phyloP scores from a whole-genome alignment of 2,888 invertebrate species.

The Omphaloscelis lunosa region DNA sequence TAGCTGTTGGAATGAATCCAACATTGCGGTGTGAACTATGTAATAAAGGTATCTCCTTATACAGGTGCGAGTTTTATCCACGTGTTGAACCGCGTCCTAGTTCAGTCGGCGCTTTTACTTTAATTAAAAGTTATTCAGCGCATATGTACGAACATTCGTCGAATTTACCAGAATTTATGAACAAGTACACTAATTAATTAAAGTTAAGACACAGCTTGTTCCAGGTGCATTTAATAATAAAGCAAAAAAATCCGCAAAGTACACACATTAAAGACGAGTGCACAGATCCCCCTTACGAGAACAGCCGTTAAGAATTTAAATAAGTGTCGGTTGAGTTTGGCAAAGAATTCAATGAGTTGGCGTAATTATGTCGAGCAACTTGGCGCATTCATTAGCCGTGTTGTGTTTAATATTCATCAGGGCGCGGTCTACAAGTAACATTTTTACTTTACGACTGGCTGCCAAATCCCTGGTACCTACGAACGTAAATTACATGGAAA shows the following conservation, averaged over 20 bases:
- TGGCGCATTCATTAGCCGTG: conserved; percentile 83
- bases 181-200: conserved; percentile 34
- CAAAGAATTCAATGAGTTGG: conserved; percentile 85
- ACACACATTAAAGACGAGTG: conserved; percentile 44
- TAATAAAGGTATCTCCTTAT: conserved; percentile 57
- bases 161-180: conserved; percentile 16
- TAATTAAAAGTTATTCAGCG: conserved; percentile 61
- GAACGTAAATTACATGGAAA: conserved; percentile 85
- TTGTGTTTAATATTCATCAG: conserved; percentile 87
- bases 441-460: conserved; percentile 78
- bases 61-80: conserved; percentile 52
- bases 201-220: background rate
- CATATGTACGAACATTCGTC: conserved; percentile 22
- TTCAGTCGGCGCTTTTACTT: conserved; percentile 51
- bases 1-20: conserved; percentile 88
- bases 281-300: conserved; percentile 61
- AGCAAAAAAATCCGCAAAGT: conserved; percentile 32
- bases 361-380: conserved; percentile 85
- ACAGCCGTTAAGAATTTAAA: conserved; percentile 79
- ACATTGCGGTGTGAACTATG: conserved; percentile 77
- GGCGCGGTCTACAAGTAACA: conserved; percentile 75
- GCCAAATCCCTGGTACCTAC: conserved; percentile 73
- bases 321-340: conserved; percentile 76
- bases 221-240: conserved; percentile 15
- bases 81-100: conserved; percentile 42